Conservation (phyloP, 2,113 vertebrate genomes). For the Isurus oxyrinchus region DNA sequence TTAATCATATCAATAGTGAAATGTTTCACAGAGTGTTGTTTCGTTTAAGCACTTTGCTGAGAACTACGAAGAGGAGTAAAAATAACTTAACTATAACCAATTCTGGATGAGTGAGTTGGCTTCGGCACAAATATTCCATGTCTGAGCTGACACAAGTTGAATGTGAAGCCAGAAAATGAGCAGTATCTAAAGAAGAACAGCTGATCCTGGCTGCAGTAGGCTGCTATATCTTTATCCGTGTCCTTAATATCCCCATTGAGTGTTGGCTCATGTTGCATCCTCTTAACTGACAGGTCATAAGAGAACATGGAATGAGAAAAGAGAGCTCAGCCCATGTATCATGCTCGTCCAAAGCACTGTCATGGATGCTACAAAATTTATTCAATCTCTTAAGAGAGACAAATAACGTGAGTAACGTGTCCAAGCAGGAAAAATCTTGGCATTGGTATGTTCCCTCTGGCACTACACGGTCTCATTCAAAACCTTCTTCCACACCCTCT, state of each 20-base stretch:
- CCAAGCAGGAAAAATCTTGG: no score
- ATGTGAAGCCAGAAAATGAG: background rate
- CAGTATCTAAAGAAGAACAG: background rate
- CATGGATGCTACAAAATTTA: background rate
- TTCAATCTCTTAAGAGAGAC: background rate
- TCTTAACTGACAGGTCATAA: background rate
- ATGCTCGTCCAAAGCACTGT: background rate
- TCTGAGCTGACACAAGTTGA: background rate
- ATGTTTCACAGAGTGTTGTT: background rate
- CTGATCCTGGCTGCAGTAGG: background rate
- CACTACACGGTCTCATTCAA: background rate
- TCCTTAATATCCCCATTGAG: background rate
- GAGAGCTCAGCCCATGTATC: background rate
- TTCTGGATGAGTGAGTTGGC: constrained; percentile 25
- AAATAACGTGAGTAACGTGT: background rate
- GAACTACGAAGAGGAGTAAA: background rate
- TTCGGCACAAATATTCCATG: constrained; percentile 12
- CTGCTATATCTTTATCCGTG: background rate
- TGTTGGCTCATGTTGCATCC: background rate
- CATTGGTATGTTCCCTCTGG: background rate
- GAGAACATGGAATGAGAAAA: background rate
- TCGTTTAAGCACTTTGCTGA: background rate
- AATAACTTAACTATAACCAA: constrained; percentile 27
- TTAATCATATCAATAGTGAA: background rate
- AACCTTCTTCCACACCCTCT: background rate